Evolutionary conservation across 2,113 vertebrate species (phyloP), one percentile per base, ranked within the genome.

Genomic region (Poeciliopsis occidentalis): DNA sequence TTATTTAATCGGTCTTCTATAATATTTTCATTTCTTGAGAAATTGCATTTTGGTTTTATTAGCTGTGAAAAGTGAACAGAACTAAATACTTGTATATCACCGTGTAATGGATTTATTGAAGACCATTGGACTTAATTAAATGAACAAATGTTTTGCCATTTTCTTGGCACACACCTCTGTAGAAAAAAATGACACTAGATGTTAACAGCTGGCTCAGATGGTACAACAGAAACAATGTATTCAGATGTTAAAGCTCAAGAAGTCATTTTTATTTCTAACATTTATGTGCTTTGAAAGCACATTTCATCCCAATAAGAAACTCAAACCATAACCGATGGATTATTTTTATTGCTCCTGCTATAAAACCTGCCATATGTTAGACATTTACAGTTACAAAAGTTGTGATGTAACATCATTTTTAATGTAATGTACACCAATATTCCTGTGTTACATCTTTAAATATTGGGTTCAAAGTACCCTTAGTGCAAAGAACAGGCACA

Each of bases 401-500:
- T 41, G 4, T 30, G 8, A 57, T 63, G 60, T 7, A 73, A 3
- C 19, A n/a, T 1, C 0, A 3, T 60, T 73, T 27, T 37, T 5
- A 19, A 67, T 81, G 47, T n/a, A 67, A 26, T 65, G 19, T 34
- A 10, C 66, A 60, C 5, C 64, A 24, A 60, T 75, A 3, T 66
- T 39, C 17, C 19, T 44, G 44, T 62, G 37, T 73, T 0, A 66
- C 60, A 30, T 24, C 7, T 39, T 15, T 30, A 65, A 61, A 31
- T n/a, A 34, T 4, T 68, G 27, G 19, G 12, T 1, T 76, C 12
- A 54, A n/a, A n/a, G 17, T 72, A 34, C n/a, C 15, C 47, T 60
- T 17, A 74, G 47, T 80, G 32, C 54, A 60, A 81, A 34, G 19
- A 64, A 12, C 8, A 82, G 85, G 86, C 86, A 87, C 84, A 44